Evolutionary conservation across 2,888 invertebrate genomes (phyloP), one percentile per base, ranked within the genome.

Genomic region (Diabrotica balteata): DNA sequence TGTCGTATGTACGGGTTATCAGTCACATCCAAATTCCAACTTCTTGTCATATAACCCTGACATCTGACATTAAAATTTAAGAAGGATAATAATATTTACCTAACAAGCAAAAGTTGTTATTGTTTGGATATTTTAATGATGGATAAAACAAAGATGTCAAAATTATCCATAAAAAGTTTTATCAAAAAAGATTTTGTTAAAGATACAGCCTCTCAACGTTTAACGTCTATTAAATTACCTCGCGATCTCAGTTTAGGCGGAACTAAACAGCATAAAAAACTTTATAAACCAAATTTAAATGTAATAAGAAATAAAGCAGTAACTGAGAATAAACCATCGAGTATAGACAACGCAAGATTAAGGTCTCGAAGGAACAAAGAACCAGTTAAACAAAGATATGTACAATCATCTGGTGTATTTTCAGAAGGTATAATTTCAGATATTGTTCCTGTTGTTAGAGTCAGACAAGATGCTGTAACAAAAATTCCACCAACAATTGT

Each of bases 211-310:
- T 22, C 66, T 9, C 49, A 63, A 4, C 76, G 84, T 63, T 69
- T 84, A 57, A 74, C 79, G 59, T 82, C 83, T 3, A 73, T 83
- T 17, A 78, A 76, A 67, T 59, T 79, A 32, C 81, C 82, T 2
- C 73, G 83, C 66, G 83, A 84, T 72, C 71, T 84, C 46, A 83
- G 78, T 69, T 75, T 84, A 44, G 82, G 82, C 9, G 80, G 81
- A 11, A 77, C 78, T 4, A 82, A 81, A 69, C 76, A 78, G 8
- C 76, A 78, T 7, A 82, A 82, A 70, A 82, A 80, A 71, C 68
- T 76, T n/a, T 83, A 79, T 69, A 75, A 78, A 53, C 83, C 83
- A 42, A 84, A 84, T 76, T 66, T 84, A 53, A 82, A 83, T 74
- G 82, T 78, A 44, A 69, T 80, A 6, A 74, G 84, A 70, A 81